phyloP scores from a whole-genome alignment of 2,113 vertebrate genomes.

The Vimba vimba region DNA sequence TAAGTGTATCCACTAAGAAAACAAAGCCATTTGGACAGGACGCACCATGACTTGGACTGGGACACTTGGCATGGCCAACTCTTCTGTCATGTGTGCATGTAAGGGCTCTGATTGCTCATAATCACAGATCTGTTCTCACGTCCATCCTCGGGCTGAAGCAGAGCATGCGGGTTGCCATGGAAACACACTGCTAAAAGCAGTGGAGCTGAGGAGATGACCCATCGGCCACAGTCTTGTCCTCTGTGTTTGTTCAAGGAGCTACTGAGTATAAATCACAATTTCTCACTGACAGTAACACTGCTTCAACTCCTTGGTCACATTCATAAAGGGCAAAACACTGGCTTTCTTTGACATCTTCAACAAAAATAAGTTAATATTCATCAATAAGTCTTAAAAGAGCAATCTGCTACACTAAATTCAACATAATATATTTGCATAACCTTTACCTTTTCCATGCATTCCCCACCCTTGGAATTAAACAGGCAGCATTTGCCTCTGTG shows the following conservation, averaged over 20 bases:
- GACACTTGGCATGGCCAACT: background rate
- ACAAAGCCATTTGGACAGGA: background rate
- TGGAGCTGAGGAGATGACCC: conserved; percentile 47
- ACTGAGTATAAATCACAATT: conserved; percentile 11
- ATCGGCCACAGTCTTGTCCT: conserved; percentile 62
- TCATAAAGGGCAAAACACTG: background rate
- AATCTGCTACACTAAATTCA: background rate
- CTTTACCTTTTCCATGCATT: background rate
- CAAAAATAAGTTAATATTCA: background rate
- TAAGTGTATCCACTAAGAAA: conserved; percentile 11
- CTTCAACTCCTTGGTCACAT: background rate
- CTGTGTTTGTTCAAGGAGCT: conserved; percentile 61
- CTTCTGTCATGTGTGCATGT: background rate
- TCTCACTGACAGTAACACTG: background rate
- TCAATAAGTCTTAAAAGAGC: background rate
- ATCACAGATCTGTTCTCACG: conserved; percentile 26
- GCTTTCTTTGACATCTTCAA: background rate
- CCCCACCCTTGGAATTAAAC: background rate
- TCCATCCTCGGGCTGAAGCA: background rate
- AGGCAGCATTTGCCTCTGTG: background rate
- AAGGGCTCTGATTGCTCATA: background rate
- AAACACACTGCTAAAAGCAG: conserved; percentile 67
- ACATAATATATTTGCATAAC: background rate
- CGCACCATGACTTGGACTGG: background rate
- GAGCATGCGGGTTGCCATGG: conserved; percentile 21